Percentiles rank a stretch among this genome's conserved stretches.
Evolutionary conservation across 2,888 invertebrate species (phyloP).

Genomic region (Callyntrura guangdongensis): DNA sequence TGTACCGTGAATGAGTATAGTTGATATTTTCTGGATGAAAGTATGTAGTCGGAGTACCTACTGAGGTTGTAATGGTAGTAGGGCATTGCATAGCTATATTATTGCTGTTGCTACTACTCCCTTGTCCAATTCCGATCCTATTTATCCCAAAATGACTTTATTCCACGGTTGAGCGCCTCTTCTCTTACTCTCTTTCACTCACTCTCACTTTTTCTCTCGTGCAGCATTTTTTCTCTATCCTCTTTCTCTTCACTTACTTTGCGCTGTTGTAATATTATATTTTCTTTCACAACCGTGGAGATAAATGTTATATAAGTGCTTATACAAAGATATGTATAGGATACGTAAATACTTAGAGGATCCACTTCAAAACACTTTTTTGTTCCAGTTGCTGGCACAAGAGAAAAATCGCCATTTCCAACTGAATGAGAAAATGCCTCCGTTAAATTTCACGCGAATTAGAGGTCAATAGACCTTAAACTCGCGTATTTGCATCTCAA

Average conservation of each 20-base stretch:
- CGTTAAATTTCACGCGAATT: slow-evolving; percentile 85
- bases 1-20: slow-evolving; percentile 25
- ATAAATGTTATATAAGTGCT: neutral
- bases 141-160: slow-evolving; percentile 85
- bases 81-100: slow-evolving; percentile 51
- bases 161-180: slow-evolving; percentile 85
- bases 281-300: neutral
- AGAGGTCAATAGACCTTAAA: slow-evolving; percentile 85
- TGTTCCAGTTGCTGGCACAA: slow-evolving; percentile 84
- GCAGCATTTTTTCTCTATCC: slow-evolving; percentile 43
- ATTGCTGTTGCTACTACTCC: slow-evolving; percentile 75
- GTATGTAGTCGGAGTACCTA: slow-evolving; percentile 6
- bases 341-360: slow-evolving; percentile 55
- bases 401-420: slow-evolving; percentile 85
- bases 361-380: slow-evolving; percentile 78
- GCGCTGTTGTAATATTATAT: slow-evolving; percentile 13
- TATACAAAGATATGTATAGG: neutral
- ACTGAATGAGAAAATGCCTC: slow-evolving; percentile 85
- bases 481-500: slow-evolving; percentile 85
- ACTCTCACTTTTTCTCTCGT: slow-evolving; percentile 64
- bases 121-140: slow-evolving; percentile 85
- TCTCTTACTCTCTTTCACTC: slow-evolving; percentile 82
- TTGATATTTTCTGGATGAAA: neutral
- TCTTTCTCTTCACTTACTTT: slow-evolving; percentile 55
- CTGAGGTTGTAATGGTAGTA: neutral